These are phyloP conservation scores for Sebastes nivosus DNA, from an alignment of 2,797 vertebrate species.

Conservation along the genomic window DNA sequence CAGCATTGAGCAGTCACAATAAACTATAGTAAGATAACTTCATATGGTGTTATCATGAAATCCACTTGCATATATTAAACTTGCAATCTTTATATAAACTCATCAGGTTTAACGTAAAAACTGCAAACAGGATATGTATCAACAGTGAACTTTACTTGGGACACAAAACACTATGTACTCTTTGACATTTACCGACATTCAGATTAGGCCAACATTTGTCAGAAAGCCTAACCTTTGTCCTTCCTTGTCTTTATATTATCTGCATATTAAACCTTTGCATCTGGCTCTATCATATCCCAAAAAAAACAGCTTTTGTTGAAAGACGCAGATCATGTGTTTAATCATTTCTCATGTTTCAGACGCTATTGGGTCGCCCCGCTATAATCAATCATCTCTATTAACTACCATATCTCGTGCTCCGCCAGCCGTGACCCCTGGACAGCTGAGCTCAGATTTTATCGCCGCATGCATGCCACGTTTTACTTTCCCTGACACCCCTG, in stretches of 20 bases:
- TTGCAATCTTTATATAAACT: conserved; percentile 9
- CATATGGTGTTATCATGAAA: conserved; percentile 22
- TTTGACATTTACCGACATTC: conserved; percentile 72
- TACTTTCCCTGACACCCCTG: conserved; percentile 62
- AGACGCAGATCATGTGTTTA: conserved; percentile 65
- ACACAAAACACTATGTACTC: conserved; percentile 56
- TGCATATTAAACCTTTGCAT: conserved; percentile 57
- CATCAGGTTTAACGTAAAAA: conserved; percentile 2
- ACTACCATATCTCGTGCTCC: conserved; percentile 72
- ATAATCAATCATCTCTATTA: conserved; percentile 83
- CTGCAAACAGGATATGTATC: conserved; percentile 42
- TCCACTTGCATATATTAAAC: conserved; percentile 9
- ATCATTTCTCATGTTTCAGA: conserved; percentile 72
- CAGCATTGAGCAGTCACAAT: background rate
- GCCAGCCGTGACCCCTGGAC: conserved; percentile 77
- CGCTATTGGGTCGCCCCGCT: conserved; percentile 40
- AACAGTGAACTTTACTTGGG: conserved; percentile 62
- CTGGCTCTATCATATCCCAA: conserved; percentile 18
- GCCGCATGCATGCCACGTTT: conserved; percentile 58
- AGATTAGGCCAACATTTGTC: conserved; percentile 71
- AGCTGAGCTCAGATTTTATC: conserved; percentile 81
- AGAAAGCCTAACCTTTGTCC: conserved; percentile 72
- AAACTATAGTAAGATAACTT: conserved; percentile 6
- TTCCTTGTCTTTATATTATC: conserved; percentile 54
- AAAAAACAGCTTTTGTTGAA: conserved; percentile 41